phyloP scores from a whole-genome alignment of 2,797 vertebrate genomes.

The Gambusia yucatana region DNA sequence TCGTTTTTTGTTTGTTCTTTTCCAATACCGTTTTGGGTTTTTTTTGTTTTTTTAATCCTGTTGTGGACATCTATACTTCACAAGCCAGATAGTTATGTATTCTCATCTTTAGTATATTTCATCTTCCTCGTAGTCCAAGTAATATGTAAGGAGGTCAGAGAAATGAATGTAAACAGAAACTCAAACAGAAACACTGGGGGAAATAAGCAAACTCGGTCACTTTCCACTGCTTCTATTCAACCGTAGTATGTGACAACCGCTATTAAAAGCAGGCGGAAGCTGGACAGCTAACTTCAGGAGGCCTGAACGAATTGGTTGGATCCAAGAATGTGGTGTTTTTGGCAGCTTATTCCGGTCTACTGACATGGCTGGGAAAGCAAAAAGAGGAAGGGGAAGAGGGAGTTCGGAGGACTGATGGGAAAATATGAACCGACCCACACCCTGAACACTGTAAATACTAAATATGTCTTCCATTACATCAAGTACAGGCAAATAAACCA shows the following conservation, averaged over 20 bases:
- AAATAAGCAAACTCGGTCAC: not conserved
- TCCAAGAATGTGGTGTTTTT: slow-evolving; percentile 60
- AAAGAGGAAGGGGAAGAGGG: slow-evolving; percentile 4
- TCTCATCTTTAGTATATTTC: not conserved
- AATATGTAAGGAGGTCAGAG: not conserved
- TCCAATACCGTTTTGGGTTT: not conserved
- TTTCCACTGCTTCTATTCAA: not conserved
- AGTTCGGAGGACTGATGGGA: not conserved
- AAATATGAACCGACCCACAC: not conserved
- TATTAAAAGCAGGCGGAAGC: slow-evolving; percentile 22
- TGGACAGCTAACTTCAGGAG: slow-evolving; percentile 36
- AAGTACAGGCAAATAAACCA: not conserved
- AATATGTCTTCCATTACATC: not conserved
- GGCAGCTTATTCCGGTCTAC: slow-evolving; percentile 59
- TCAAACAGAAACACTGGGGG: not conserved
- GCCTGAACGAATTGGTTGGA: slow-evolving; percentile 62
- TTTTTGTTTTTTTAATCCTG: not conserved
- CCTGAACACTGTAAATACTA: not conserved
- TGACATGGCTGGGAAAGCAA: slow-evolving; percentile 52
- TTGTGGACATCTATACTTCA: not conserved
- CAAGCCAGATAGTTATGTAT: not conserved
- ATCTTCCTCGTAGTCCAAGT: not conserved
- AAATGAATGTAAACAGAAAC: not conserved
- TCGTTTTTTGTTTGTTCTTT: not conserved
- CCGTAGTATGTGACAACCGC: slow-evolving; percentile 1